Percentiles rank a stretch among this genome's conserved stretches.
Evolutionary conservation across 2,797 vertebrate species (phyloP).

Genomic region (Micrastur ruficollis): DNA sequence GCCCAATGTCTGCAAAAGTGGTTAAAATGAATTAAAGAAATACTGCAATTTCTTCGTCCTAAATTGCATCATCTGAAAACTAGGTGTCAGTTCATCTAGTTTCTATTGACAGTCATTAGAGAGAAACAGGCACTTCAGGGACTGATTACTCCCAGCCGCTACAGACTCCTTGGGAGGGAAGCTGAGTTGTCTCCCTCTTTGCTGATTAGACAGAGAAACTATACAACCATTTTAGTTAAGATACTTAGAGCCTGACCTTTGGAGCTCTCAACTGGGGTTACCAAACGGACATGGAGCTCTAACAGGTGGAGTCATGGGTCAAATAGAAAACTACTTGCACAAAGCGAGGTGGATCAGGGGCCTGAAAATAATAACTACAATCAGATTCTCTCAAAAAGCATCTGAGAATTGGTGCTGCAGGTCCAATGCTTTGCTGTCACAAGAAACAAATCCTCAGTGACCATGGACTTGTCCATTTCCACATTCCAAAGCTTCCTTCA

Average conservation of each 20-base stretch:
- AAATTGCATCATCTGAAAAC: background rate
- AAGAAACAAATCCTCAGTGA: background rate
- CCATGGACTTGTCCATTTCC: background rate
- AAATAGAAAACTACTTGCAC: background rate
- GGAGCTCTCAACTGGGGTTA: background rate
- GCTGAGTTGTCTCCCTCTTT: background rate
- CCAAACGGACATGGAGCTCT: background rate
- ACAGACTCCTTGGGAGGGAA: background rate
- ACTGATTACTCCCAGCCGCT: background rate
- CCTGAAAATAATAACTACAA: background rate
- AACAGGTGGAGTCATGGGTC: background rate
- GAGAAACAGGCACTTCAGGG: background rate
- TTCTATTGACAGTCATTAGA: background rate
- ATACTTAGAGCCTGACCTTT: background rate
- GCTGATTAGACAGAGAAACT: background rate
- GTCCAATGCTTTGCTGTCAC: background rate
- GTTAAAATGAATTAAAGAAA: background rate
- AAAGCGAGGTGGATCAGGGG: fast-evolving
- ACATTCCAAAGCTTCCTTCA: background rate
- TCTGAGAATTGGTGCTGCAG: background rate
- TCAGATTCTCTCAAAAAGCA: background rate
- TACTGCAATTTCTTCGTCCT: background rate
- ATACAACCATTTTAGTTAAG: background rate
- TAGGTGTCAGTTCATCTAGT: background rate
- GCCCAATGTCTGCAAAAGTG: background rate